A percentile compares a stretch with the other conserved stretches of the same genome.
These are phyloP conservation scores for Oryzias melastigma DNA, from an alignment of 2,113 vertebrate genomes.

Conservation along the genomic window DNA sequence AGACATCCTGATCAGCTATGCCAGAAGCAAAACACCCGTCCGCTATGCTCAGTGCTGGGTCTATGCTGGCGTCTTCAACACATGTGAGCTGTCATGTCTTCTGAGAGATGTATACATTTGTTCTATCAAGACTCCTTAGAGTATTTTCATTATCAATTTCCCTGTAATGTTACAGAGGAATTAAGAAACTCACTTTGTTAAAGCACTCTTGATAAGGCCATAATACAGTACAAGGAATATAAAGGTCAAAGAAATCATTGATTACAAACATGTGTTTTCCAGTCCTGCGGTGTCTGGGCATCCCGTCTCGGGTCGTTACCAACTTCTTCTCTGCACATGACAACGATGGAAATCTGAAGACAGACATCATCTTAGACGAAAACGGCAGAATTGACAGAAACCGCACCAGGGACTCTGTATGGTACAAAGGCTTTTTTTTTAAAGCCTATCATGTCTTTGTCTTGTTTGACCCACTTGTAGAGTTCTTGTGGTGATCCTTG, in stretches of 20 bases:
- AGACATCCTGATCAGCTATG: slow-evolving; percentile 89
- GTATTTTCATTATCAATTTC: too few relatives aligned
- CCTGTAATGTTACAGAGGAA: too few relatives aligned
- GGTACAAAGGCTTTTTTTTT: slow-evolving; percentile 68
- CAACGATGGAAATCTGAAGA: slow-evolving; percentile 89
- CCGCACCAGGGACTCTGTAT: slow-evolving; percentile 89
- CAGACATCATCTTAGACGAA: slow-evolving; percentile 88
- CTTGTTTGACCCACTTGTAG: too few relatives aligned
- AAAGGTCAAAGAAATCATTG: background rate
- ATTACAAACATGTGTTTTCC: background rate
- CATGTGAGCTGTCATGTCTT: slow-evolving; percentile 80
- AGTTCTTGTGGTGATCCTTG: too few relatives aligned
- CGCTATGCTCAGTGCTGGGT: slow-evolving; percentile 97
- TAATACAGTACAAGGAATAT: too few relatives aligned
- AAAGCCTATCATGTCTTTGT: background rate
- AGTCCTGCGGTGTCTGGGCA: slow-evolving; percentile 94
- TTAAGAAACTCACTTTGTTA: too few relatives aligned
- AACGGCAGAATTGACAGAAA: slow-evolving; percentile 80
- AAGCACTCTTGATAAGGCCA: too few relatives aligned
- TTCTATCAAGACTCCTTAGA: too few relatives aligned
- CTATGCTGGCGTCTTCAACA: slow-evolving; percentile 94
- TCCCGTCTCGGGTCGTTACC: slow-evolving; percentile 88
- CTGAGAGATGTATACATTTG: too few relatives aligned
- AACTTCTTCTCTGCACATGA: slow-evolving; percentile 95
- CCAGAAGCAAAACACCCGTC: slow-evolving; percentile 77